A percentile compares a stretch with the other conserved stretches of the same genome.
Evolutionary conservation across 2,113 vertebrate genomes (phyloP).

Genomic region (Sander lucioperca): DNA sequence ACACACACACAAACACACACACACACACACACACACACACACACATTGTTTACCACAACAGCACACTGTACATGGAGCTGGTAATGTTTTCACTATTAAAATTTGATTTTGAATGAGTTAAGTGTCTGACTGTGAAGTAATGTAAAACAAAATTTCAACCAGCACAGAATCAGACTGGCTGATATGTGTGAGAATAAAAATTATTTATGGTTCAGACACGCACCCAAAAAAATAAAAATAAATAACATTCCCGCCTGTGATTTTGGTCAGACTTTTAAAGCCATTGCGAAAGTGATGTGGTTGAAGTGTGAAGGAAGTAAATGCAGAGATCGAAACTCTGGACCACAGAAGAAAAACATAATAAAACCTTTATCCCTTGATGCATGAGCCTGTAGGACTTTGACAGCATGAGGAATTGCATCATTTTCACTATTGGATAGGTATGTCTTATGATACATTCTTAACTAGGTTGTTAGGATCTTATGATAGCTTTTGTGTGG

Average conservation of each 20-base stretch:
- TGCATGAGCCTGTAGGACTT: slow-evolving; percentile 11
- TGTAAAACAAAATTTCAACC: slow-evolving; percentile 1
- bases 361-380: slow-evolving; percentile 30
- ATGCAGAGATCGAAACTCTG: slow-evolving; percentile 73
- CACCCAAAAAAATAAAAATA: neutral
- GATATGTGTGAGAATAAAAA: neutral
- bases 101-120: slow-evolving; percentile 22
- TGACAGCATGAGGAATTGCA: neutral
- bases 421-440: neutral
- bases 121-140: slow-evolving; percentile 20
- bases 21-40: neutral
- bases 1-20: neutral
- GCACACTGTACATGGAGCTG: slow-evolving; percentile 2
- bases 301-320: slow-evolving; percentile 78
- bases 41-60: slow-evolving; percentile 4
- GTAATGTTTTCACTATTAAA: neutral
- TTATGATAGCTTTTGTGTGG: neutral
- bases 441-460: neutral
- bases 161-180: neutral
- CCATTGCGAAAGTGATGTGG: slow-evolving; percentile 77
- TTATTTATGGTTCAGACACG: slow-evolving; percentile 13
- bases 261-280: slow-evolving; percentile 60
- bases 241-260: slow-evolving; percentile 43
- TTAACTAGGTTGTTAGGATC: neutral
- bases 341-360: slow-evolving; percentile 64